Percentiles rank a stretch among this genome's conserved stretches.
These are phyloP conservation scores for Hylaeus volcanicus DNA, from an alignment of 1,140 invertebrate genomes.

Conservation along the genomic window DNA sequence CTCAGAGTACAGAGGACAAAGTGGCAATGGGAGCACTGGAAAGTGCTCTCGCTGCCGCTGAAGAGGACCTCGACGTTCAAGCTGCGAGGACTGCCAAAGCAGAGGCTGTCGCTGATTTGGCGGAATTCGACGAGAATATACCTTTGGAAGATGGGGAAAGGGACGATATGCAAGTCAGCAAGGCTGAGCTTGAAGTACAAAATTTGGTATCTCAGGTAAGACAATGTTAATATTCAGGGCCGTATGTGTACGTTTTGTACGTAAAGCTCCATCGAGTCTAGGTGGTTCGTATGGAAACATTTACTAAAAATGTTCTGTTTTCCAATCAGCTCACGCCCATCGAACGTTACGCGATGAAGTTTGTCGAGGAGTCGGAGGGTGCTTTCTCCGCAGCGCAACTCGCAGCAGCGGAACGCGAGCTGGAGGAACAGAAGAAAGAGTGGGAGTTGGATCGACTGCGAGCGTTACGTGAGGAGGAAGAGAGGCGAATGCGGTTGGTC, in stretches of 20 bases:
- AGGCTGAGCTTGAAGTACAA: constrained; percentile 91
- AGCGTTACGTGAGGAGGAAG: constrained; percentile 87
- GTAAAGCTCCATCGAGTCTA: too few relatives aligned
- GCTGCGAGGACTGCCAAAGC: constrained; percentile 94
- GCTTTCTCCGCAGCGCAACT: constrained; percentile 92
- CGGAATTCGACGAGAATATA: constrained; percentile 98
- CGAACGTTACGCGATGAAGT: constrained; percentile 95
- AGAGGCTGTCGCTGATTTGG: constrained; percentile 95
- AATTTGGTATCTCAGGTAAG: constrained; percentile 90
- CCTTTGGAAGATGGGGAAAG: constrained; percentile 89
- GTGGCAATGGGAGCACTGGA: constrained; percentile 87
- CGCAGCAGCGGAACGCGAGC: constrained; percentile 93
- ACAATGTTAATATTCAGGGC: neutral
- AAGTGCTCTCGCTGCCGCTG: constrained; percentile 92
- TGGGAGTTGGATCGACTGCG: constrained; percentile 94
- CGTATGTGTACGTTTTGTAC: neutral
- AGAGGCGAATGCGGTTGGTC: constrained; percentile 82
- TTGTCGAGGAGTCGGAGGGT: constrained; percentile 93
- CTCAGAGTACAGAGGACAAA: constrained; percentile 81
- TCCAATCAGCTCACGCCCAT: constrained; percentile 90
- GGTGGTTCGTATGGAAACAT: neutral
- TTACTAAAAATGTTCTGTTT: constrained; percentile 38
- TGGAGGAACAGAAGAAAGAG: constrained; percentile 94
- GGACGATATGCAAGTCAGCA: constrained; percentile 85
- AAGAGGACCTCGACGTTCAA: constrained; percentile 96